A percentile compares a stretch with the other conserved stretches of the same genome.
Conservation (phyloP, 2,113 vertebrate genomes). For the Cryptomyrus ogoouensis region DNA sequence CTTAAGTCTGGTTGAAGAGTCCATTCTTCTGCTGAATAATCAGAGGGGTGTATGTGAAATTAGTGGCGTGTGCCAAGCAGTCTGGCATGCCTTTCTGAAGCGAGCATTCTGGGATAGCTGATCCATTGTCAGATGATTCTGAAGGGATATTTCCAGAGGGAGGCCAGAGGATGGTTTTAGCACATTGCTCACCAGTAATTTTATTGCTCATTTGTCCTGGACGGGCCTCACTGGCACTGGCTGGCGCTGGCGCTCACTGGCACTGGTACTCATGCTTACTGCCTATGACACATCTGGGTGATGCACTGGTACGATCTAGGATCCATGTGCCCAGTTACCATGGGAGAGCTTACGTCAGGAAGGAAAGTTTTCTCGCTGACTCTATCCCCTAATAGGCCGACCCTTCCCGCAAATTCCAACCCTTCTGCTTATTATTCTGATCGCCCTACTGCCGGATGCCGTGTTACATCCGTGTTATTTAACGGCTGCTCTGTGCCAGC, state of each 20-base stretch:
- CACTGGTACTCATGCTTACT: background rate
- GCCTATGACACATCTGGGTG: background rate
- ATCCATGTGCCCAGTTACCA: background rate
- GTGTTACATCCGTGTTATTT: background rate
- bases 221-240: background rate
- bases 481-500: background rate
- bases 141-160: background rate
- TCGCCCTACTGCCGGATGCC: background rate
- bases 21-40: background rate
- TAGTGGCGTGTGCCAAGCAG: background rate
- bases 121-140: background rate
- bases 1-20: background rate
- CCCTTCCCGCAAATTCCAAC: background rate
- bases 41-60: background rate
- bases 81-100: background rate
- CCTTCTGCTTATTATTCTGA: background rate
- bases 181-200: background rate
- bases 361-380: background rate
- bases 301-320: background rate
- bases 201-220: background rate
- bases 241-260: background rate
- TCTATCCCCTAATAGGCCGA: background rate
- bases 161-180: background rate
- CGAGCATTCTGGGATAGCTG: slow-evolving; percentile 2
- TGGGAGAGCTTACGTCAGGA: background rate